phyloP scores from a whole-genome alignment of 2,113 vertebrate genomes.

The Nothobranchius furzeri region DNA sequence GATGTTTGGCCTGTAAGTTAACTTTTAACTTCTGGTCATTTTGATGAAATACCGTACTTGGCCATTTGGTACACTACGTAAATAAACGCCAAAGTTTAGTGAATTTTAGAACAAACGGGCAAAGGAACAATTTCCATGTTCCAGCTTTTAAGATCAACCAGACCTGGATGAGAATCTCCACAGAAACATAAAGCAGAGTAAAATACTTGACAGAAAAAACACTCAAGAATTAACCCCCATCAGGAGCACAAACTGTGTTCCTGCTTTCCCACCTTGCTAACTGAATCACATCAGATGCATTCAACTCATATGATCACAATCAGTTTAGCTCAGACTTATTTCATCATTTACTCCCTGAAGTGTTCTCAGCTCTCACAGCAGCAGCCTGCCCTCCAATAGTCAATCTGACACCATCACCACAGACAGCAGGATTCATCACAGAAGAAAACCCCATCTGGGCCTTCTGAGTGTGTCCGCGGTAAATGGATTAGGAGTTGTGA shows the following conservation, averaged over 20 bases:
- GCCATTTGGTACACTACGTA: no score
- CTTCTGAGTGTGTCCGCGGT: conserved; percentile 41
- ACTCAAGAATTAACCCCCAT: conserved; percentile 1
- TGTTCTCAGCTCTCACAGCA: conserved; percentile 26
- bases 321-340: conserved; percentile 58
- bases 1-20: no score
- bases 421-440: conserved; percentile 38
- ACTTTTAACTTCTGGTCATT: no score
- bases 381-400: conserved; percentile 19
- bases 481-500: conserved; percentile 42
- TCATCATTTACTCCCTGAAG: conserved; percentile 51
- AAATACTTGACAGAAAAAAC: not conserved
- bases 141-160: no score
- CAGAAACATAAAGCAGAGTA: not conserved
- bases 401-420: not conserved
- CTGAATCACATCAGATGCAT: conserved; percentile 32
- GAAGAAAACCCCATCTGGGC: conserved; percentile 44
- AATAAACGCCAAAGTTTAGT: no score
- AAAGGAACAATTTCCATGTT: no score
- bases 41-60: no score
- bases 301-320: conserved; percentile 45
- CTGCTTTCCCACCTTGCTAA: conserved; percentile 20
- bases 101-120: no score
- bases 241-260: not conserved
- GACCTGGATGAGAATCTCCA: not conserved